A percentile compares a stretch with the other conserved stretches of the same genome.
These are phyloP conservation scores for Creontiades dilutus DNA, from an alignment of 2,888 invertebrate species.

Conservation along the genomic window DNA sequence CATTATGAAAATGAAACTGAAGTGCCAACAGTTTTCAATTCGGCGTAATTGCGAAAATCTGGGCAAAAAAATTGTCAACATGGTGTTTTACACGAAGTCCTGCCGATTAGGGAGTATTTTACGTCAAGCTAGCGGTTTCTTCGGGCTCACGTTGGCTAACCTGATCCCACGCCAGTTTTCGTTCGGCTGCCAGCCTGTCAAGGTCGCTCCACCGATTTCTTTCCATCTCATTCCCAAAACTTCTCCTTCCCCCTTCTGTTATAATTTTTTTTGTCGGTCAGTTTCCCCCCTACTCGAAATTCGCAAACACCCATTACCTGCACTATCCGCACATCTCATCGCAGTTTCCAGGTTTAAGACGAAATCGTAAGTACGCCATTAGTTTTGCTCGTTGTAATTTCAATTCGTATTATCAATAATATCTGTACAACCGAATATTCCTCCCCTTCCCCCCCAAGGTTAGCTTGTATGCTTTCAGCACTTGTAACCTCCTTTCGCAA, in stretches of 20 bases:
- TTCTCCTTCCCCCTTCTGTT: neutral
- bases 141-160: neutral
- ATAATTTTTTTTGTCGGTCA: neutral
- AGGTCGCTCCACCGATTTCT: constrained; percentile 37
- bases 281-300: neutral
- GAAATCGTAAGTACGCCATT: neutral
- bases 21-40: too few species aligned
- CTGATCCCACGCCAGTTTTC: neutral
- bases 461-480: neutral
- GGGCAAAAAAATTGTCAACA: too few species aligned
- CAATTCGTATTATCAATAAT: too few species aligned
- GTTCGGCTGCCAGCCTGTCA: constrained; percentile 28
- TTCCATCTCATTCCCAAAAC: constrained; percentile 1
- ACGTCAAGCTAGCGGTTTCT: too few species aligned
- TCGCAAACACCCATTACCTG: too few species aligned
- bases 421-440: too few species aligned
- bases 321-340: too few species aligned
- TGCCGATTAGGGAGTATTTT: too few species aligned
- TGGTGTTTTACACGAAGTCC: too few species aligned
- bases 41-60: too few species aligned
- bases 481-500: constrained; percentile 32
- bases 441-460: neutral
- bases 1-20: too few species aligned
- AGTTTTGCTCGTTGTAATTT: too few species aligned
- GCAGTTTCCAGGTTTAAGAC: neutral